These are phyloP conservation scores for Euphonia xanthogaster DNA, from an alignment of 2,797 vertebrate species.

Conservation along the genomic window DNA sequence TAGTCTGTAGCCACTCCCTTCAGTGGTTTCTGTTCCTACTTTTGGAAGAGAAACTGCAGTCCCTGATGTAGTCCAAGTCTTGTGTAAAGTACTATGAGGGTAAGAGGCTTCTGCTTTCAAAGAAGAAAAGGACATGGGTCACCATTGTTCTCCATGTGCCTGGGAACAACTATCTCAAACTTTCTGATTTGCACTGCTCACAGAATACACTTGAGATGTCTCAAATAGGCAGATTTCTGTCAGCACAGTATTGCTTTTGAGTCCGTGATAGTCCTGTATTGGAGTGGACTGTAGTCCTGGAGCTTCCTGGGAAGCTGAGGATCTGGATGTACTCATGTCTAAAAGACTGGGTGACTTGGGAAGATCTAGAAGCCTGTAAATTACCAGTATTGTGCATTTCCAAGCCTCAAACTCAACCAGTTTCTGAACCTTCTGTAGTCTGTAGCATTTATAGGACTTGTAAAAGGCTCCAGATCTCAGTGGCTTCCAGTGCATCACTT, in stretches of 20 bases:
- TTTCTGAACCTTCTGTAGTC: neutral
- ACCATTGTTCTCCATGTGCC: neutral
- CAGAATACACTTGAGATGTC: neutral
- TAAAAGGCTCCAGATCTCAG: neutral
- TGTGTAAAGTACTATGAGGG: neutral
- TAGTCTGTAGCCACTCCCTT: neutral
- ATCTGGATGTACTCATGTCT: neutral
- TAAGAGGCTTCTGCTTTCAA: neutral
- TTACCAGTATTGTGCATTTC: neutral
- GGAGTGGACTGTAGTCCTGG: neutral
- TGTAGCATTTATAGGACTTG: neutral
- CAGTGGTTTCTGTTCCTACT: neutral
- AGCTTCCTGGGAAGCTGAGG: neutral
- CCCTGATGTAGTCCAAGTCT: neutral
- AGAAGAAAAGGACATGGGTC: neutral
- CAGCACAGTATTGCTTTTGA: neutral
- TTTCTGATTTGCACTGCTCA: neutral
- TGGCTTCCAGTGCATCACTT: neutral
- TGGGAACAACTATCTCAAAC: neutral
- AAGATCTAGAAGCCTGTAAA: neutral
- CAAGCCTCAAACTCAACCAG: neutral
- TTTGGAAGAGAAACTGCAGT: neutral
- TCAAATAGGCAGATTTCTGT: neutral
- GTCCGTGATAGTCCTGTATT: neutral
- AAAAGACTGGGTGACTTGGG: neutral